A percentile compares a stretch with the other conserved stretches of the same genome.
These are phyloP conservation scores for Orthonyx spaldingii DNA, from an alignment of 2,113 vertebrate genomes.

Conservation along the genomic window DNA sequence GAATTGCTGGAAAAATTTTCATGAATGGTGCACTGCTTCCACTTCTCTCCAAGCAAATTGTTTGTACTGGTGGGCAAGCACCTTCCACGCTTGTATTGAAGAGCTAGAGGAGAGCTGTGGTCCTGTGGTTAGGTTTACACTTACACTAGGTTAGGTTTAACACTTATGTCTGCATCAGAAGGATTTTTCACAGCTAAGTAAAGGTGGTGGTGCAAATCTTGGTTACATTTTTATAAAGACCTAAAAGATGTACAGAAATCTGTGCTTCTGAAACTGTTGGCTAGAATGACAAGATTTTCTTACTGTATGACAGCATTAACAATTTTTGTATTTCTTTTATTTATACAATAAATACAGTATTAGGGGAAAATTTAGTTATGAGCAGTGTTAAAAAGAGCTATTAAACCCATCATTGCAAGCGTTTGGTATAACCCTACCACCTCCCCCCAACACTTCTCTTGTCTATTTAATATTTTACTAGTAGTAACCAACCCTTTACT, in stretches of 20 bases:
- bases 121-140: not conserved
- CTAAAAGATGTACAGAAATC: not conserved
- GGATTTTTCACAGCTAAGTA: not conserved
- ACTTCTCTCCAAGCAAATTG: not conserved
- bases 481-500: not conserved
- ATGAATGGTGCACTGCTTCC: not conserved
- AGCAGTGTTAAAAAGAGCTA: not conserved
- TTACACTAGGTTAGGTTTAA: not conserved
- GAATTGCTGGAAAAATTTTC: not conserved
- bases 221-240: not conserved
- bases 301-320: not conserved
- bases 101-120: not conserved
- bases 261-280: not conserved
- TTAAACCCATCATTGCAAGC: not conserved
- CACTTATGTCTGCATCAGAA: not conserved
- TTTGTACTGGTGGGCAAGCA: not conserved
- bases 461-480: not conserved
- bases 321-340: no score
- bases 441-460: not conserved
- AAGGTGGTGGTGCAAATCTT: not conserved
- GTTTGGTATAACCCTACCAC: not conserved
- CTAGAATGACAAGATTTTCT: conserved; percentile 7
- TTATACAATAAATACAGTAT: not conserved
- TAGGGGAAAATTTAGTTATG: not conserved
- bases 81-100: not conserved